Base-by-base conservation (phyloP, 2,888 invertebrate species). In the Coelogynopora nodosa region DNA sequence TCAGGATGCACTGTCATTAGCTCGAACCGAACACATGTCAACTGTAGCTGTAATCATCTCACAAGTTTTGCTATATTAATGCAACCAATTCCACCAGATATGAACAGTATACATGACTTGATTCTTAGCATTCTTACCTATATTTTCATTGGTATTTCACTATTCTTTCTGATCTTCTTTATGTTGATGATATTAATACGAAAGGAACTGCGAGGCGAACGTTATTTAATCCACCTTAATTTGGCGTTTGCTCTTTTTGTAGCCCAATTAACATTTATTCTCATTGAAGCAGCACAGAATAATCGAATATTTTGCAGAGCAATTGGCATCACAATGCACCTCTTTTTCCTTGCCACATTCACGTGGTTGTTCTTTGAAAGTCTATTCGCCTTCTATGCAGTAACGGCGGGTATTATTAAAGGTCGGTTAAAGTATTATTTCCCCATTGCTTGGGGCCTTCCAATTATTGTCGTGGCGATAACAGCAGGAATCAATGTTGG, bases 201-300 rank as follows among this genome's bases (percentile, higher is more conserved):
- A 10, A 84, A 85, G 82, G 13, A 80, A 0, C 87, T 88, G 2
- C 87, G 86, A 29, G 86, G 86, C 82, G 88, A 88, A 83, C n/a
- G 87, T n/a, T 86, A 88, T 83, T 74, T 88, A 1, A 80, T 88
- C 13, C 88, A 88, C 67, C 83, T 82, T 23, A 88, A 88, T 74
- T 5, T 87, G 26, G 84, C 86, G 0, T 0, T 86, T 13, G 87
- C 88, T 2, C 18, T 89, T 67, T 30, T 88, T 30, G 1, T 89
- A 18, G 88, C 88, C 23, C 80, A 84, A 5, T 27, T 84, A 0
- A 31, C 84, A n/a, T 89, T 88, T 85, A 0, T 88, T 31, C 28
- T 88, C 18, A 84, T 84, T 18, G 13, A n/a, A 29, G 10, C 49
- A 0, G 87, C 86, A 5, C 67, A 87, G 31, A 28, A 88, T 23